phyloP scores from a whole-genome alignment of 1,140 invertebrate species.

The Drosophila athabasca region DNA sequence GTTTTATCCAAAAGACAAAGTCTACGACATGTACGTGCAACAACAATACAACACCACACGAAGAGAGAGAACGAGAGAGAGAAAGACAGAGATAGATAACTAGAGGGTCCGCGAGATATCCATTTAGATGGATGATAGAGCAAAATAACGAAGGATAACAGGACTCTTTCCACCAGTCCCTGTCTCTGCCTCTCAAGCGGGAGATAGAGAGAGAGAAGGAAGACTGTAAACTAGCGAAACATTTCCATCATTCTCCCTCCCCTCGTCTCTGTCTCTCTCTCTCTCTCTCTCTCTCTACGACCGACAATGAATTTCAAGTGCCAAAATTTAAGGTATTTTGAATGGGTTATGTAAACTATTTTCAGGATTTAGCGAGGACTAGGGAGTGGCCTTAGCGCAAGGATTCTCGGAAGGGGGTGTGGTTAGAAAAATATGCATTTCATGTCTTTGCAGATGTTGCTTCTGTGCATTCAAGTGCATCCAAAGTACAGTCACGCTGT shows the following conservation, averaged over 20 bases:
- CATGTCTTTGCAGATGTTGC: too few relatives aligned
- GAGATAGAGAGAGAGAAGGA: too few relatives aligned
- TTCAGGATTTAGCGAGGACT: neutral
- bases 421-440: too few relatives aligned
- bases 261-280: too few relatives aligned
- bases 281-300: constrained; percentile 4
- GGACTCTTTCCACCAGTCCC: constrained; percentile 18
- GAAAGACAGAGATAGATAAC: constrained; percentile 30
- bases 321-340: constrained; percentile 22
- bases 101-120: constrained; percentile 55
- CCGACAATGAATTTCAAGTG: constrained; percentile 69
- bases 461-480: neutral
- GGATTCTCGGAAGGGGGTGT: too few relatives aligned
- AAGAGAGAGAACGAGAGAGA: constrained; percentile 18
- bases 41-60: constrained; percentile 28
- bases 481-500: constrained; percentile 4
- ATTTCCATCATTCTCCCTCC: constrained; percentile 20
- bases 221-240: constrained; percentile 24
- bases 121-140: constrained; percentile 74
- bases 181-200: neutral
- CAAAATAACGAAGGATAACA: constrained; percentile 29
- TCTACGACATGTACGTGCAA: constrained; percentile 79
- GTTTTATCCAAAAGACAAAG: constrained; percentile 73
- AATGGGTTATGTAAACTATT: constrained; percentile 25
- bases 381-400: neutral